Evolutionary conservation across 2,888 invertebrate genomes (phyloP).

Genomic region (Cenopis cana): DNA sequence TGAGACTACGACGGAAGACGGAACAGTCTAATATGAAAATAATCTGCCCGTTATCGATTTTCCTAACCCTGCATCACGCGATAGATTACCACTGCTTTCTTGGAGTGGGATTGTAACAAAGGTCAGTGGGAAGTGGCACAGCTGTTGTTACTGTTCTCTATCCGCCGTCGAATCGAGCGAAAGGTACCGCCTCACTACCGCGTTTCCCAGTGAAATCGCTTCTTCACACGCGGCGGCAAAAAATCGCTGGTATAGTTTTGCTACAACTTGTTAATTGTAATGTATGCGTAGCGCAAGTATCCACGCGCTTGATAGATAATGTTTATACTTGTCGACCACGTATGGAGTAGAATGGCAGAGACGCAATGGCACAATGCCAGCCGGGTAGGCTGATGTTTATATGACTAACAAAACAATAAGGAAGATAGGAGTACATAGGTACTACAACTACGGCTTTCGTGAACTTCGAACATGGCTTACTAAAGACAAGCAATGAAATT

Average conservation of each 20-base stretch:
- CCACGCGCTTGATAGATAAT: slow-evolving; percentile 51
- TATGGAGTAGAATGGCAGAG: slow-evolving; percentile 65
- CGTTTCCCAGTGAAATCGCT: slow-evolving; percentile 80
- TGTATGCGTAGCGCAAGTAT: slow-evolving; percentile 65
- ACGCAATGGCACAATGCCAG: slow-evolving; percentile 71
- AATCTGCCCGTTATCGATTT: slow-evolving; percentile 31
- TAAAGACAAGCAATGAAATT: slow-evolving; percentile 13
- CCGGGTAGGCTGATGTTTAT: slow-evolving; percentile 44
- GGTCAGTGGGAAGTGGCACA: slow-evolving; percentile 81
- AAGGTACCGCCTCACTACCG: slow-evolving; percentile 70
- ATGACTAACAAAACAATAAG: slow-evolving; percentile 43
- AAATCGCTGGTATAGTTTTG: slow-evolving; percentile 63
- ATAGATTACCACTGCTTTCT: slow-evolving; percentile 53
- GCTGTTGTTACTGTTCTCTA: slow-evolving; percentile 74
- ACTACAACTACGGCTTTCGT: slow-evolving; percentile 20
- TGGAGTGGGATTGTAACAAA: slow-evolving; percentile 70
- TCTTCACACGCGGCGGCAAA: slow-evolving; percentile 76
- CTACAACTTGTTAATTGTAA: slow-evolving; percentile 71
- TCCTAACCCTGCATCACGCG: slow-evolving; percentile 39
- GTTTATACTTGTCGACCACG: slow-evolving; percentile 58
- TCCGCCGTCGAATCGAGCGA: slow-evolving; percentile 78
- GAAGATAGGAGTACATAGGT: slow-evolving; percentile 39
- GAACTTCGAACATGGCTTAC: slow-evolving; percentile 45
- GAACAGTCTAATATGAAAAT: slow-evolving; percentile 8
- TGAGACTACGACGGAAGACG: not conserved